Percentiles rank a stretch among this genome's conserved stretches.
Evolutionary conservation across 2,113 vertebrate genomes (phyloP).

Genomic region (Athene noctua): DNA sequence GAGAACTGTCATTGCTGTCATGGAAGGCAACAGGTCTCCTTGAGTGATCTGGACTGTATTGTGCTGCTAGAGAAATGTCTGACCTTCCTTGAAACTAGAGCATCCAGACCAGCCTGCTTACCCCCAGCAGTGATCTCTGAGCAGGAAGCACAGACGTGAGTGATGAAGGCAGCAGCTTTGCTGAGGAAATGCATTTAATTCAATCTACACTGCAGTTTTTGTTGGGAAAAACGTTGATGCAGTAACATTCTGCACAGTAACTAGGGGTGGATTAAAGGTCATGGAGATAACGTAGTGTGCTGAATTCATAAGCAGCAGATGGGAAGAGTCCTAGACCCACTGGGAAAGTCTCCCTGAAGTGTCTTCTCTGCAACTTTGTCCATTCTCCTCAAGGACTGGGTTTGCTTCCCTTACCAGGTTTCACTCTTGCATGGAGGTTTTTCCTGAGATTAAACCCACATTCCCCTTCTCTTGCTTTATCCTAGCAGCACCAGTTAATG

Average conservation of each 20-base stretch:
- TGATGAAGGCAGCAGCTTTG: slow-evolving; percentile 16
- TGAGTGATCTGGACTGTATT: background rate
- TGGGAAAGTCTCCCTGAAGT: background rate
- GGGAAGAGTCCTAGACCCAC: background rate
- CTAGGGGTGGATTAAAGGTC: slow-evolving; percentile 42
- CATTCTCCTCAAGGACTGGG: background rate
- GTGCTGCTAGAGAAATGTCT: background rate
- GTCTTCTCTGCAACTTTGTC: background rate
- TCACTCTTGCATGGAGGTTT: background rate
- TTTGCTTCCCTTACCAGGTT: background rate
- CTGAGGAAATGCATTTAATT: slow-evolving; percentile 59
- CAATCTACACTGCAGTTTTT: slow-evolving; percentile 41
- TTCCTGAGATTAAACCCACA: background rate
- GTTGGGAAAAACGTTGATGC: slow-evolving; percentile 39
- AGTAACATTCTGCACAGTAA: slow-evolving; percentile 44
- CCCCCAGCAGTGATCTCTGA: background rate
- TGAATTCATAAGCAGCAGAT: background rate
- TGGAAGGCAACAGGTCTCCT: background rate
- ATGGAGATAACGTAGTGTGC: background rate
- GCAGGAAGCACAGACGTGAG: slow-evolving; percentile 26
- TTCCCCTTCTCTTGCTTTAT: background rate
- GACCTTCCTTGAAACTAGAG: slow-evolving; percentile 34
- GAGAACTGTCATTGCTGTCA: background rate
- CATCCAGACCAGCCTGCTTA: background rate
- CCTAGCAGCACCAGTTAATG: background rate